These are phyloP conservation scores for Macrochelys suwanniensis DNA, from an alignment of 2,797 vertebrate species.

Conservation along the genomic window DNA sequence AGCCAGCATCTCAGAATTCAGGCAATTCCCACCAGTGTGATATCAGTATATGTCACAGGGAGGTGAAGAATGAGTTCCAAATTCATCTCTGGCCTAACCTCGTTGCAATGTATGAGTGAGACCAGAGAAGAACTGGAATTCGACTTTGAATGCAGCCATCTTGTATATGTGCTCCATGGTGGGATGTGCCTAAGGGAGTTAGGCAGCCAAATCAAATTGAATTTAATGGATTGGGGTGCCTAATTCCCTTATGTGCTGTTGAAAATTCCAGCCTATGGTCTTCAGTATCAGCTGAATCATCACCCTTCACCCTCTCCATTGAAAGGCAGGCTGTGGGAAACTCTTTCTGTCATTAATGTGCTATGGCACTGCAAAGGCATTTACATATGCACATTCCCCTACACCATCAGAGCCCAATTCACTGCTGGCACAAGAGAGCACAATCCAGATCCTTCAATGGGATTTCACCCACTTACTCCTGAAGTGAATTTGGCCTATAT, in stretches of 20 bases:
- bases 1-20: background rate
- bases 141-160: background rate
- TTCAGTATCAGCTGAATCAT: background rate
- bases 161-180: background rate
- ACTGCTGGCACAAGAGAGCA: accelerated
- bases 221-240: accelerated
- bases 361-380: background rate
- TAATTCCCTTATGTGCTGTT: background rate
- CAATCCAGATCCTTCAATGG: background rate
- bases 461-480: background rate
- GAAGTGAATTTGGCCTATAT: background rate
- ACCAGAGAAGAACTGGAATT: background rate
- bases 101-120: background rate
- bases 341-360: background rate
- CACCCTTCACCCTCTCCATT: accelerated
- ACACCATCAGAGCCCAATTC: background rate
- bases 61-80: background rate
- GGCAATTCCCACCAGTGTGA: accelerated
- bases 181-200: background rate
- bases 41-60: background rate
- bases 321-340: background rate
- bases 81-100: background rate
- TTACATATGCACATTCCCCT: accelerated
- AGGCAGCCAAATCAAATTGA: background rate
- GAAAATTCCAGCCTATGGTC: background rate